phyloP scores from a whole-genome alignment of 2,113 vertebrate genomes.

The Pteropus alecto region DNA sequence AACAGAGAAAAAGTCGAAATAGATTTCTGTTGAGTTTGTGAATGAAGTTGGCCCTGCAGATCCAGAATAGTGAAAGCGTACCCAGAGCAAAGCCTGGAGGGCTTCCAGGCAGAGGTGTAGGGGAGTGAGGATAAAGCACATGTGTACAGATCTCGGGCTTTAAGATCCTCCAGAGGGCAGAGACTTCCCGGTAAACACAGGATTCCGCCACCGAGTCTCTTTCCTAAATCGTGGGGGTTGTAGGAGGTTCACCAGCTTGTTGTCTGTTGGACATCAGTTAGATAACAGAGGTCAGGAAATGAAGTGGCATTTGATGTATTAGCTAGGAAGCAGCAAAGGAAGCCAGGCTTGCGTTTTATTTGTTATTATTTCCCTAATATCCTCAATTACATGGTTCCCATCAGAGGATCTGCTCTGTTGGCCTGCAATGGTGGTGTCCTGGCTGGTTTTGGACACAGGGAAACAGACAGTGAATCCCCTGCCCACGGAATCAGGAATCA shows the following conservation, averaged over 20 bases:
- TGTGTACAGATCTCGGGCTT: neutral
- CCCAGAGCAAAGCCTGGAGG: neutral
- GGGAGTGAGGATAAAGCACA: neutral
- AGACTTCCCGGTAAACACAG: neutral
- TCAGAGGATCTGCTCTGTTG: constrained; percentile 57
- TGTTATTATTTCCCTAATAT: constrained; percentile 76
- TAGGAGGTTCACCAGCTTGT: neutral
- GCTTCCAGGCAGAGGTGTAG: neutral
- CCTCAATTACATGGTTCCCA: constrained; percentile 60
- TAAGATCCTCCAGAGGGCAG: neutral
- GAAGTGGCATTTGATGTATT: constrained; percentile 66
- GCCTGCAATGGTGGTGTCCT: neutral
- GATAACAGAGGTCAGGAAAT: constrained; percentile 63
- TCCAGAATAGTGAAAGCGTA: neutral
- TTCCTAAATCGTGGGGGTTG: neutral
- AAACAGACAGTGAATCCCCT: neutral
- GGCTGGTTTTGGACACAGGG: neutral
- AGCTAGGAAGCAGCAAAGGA: constrained; percentile 68
- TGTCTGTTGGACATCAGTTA: constrained; percentile 30
- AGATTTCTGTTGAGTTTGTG: neutral
- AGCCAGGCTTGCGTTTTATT: constrained; percentile 71
- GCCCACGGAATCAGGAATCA: constrained; percentile 20
- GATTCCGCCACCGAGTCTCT: neutral
- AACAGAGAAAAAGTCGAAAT: constrained; percentile 9
- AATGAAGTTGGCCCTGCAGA: neutral